Base-by-base conservation (phyloP, 2,797 vertebrate genomes). In the Enteromius afrohamiltoni region DNA sequence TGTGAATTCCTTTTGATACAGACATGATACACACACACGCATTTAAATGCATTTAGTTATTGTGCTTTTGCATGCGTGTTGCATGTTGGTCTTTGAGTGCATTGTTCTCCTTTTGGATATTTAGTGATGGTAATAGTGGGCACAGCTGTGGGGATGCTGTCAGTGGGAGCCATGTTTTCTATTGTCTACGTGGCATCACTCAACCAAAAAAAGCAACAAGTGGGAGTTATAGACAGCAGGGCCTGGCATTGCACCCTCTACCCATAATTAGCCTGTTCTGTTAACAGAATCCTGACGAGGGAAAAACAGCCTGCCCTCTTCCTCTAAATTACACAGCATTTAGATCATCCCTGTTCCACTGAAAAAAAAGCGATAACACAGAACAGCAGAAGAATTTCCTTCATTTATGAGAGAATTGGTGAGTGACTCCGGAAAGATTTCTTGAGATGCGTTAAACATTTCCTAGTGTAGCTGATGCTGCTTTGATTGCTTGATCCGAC, bases 121-220 rank as follows among this genome's bases (percentile, higher is more conserved):
- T 13, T 80, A 74, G 77, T 45, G 29, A 37, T 69, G 77, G 51
- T 65, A 82, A 82, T 80, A 62, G 82, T 71, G 47, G 68, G 70
- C 65, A 58, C 84, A 87, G 83, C 80, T 86, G 81, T 49, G 64
- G 53, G 58, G 65, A 73, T 49, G 55, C 65, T 60, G 79, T 83
- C 73, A 73, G 58, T 16, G 65, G 49, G 49, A 31, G 47, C 45
- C 31, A 65, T 69, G 80, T 51, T 29, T 64, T 55, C 85, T 81
- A 83, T 88, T 79, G 88, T 84, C 47, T 69, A 31, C 23, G 67
- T 85, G 82, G 60, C 85, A 83, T 84, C 83, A 89, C 67, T 78
- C 80, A 19, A 60, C 71, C 84, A 65, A 83, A 88, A 89, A 86
- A 87, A 88, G 88, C 82, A 87, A 87, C 85, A 85, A 86, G 86